A percentile compares a stretch with the other conserved stretches of the same genome.
These are phyloP conservation scores for Lagopus leucura DNA, from an alignment of 2,113 vertebrate species.

Conservation along the genomic window DNA sequence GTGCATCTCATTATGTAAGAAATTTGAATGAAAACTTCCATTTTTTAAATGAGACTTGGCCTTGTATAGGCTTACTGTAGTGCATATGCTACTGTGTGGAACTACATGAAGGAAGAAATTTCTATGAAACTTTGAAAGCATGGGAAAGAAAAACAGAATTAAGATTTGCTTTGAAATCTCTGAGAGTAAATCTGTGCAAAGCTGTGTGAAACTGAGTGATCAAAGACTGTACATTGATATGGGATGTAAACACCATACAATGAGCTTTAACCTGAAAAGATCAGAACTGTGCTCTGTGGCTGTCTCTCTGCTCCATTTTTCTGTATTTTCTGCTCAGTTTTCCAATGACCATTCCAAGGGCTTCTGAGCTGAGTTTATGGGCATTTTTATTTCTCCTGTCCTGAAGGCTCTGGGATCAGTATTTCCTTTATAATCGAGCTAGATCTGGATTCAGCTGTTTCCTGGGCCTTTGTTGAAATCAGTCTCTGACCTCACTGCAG, in stretches of 20 bases:
- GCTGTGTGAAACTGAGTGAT: not conserved
- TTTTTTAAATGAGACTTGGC: not conserved
- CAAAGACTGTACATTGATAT: not conserved
- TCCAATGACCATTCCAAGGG: not conserved
- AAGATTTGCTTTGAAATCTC: not conserved
- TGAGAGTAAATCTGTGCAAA: not conserved
- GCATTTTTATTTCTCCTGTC: not conserved
- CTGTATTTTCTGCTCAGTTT: not conserved
- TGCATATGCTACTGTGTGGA: not conserved
- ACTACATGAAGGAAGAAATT: not conserved
- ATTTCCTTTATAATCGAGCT: not conserved
- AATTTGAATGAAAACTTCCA: constrained; percentile 1
- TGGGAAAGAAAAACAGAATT: not conserved
- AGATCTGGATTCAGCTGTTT: not conserved
- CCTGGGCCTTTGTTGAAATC: not conserved
- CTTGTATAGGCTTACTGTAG: not conserved
- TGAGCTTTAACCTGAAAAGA: not conserved
- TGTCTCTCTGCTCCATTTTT: not conserved
- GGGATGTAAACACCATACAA: not conserved
- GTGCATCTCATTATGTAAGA: not conserved
- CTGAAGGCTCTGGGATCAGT: not conserved
- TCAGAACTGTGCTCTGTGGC: not conserved
- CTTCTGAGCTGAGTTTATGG: not conserved
- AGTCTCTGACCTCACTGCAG: not conserved
- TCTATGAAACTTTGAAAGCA: not conserved